Evolutionary conservation across 2,113 vertebrate genomes (phyloP).

Genomic region (Cettia cetti): DNA sequence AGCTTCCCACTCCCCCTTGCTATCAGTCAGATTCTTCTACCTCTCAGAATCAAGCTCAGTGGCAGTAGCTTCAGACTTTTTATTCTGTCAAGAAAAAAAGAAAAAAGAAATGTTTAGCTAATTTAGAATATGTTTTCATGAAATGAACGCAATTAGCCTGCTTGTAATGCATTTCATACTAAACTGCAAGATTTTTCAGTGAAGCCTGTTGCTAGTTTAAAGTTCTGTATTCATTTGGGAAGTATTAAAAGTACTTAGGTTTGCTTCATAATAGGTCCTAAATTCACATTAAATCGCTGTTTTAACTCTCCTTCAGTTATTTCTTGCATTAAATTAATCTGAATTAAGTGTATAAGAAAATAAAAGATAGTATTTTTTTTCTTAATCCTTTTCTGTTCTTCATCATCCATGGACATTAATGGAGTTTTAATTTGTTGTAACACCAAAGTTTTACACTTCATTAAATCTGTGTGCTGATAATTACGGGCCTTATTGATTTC

Average conservation of each 20-base stretch:
- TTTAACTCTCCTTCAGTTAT: not conserved
- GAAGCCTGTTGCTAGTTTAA: constrained; percentile 12
- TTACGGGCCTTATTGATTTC: constrained; percentile 30
- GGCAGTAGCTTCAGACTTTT: not conserved
- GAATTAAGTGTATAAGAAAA: not conserved
- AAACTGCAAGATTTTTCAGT: not conserved
- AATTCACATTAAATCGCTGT: not conserved
- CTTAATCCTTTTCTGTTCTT: constrained; percentile 1
- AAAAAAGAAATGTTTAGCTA: not conserved
- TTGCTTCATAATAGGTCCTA: not conserved
- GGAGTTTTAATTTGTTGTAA: constrained; percentile 64
- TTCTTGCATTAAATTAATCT: not conserved
- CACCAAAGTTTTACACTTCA: constrained; percentile 34
- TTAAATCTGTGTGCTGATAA: constrained; percentile 43
- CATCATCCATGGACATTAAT: constrained; percentile 41
- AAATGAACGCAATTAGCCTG: constrained; percentile 38
- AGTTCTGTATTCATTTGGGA: not conserved
- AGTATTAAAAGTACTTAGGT: not conserved
- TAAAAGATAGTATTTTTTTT: not conserved
- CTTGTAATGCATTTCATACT: not conserved
- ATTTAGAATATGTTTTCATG: not conserved
- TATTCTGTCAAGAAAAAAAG: not conserved
- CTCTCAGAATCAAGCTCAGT: not conserved
- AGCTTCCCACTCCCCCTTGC: not conserved
- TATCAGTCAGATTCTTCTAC: not conserved